Evolutionary conservation across 2,113 vertebrate species (phyloP).

Genomic region (Peromyscus californicus): DNA sequence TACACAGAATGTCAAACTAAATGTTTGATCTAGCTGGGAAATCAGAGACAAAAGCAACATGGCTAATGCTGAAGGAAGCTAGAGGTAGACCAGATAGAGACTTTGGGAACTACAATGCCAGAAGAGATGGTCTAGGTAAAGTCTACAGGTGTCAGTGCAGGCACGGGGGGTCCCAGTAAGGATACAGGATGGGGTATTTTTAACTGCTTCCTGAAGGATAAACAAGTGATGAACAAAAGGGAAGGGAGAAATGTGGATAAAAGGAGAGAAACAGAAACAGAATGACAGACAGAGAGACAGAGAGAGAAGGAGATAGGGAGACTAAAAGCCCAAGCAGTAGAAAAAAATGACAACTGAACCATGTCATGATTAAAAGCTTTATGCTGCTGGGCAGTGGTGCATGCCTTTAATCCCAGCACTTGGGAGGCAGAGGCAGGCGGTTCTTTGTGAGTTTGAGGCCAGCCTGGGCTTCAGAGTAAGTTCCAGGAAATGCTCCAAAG

Average conservation of each 20-base stretch:
- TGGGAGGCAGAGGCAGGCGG: too few relatives aligned
- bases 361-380: background rate
- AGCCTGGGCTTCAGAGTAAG: too few relatives aligned
- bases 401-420: too few relatives aligned
- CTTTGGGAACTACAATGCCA: rapidly evolving
- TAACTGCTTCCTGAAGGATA: background rate
- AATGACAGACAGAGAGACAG: background rate
- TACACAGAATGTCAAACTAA: background rate
- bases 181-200: background rate
- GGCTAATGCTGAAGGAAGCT: background rate
- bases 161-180: background rate
- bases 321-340: too few relatives aligned
- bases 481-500: too few relatives aligned
- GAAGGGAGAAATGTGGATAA: background rate
- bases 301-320: background rate
- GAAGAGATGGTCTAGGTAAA: rapidly evolving
- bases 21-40: background rate
- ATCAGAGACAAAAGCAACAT: background rate
- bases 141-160: rapidly evolving
- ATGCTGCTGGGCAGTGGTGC: too few relatives aligned
- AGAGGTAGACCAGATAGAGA: background rate
- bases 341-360: background rate
- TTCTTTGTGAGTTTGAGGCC: too few relatives aligned
- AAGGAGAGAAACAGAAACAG: too few relatives aligned
- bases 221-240: too few relatives aligned